Conservation (phyloP, 23 tunicate genomes). For the Ascidia mentula region DNA sequence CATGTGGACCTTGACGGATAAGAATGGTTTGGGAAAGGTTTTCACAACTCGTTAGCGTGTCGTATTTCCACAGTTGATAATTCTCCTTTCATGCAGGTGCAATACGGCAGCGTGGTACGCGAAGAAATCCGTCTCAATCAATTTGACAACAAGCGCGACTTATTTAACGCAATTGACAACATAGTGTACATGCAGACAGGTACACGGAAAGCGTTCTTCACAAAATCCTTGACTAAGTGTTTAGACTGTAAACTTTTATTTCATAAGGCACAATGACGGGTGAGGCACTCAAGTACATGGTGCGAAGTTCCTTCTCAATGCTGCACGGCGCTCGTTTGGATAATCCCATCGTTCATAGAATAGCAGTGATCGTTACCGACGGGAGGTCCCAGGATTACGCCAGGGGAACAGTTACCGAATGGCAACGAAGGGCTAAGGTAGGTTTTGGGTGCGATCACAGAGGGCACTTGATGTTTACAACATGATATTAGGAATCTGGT, state of each 20-base stretch:
- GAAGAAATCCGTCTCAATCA: conserved; percentile 62
- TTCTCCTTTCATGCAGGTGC: conserved; percentile 72
- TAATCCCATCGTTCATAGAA: conserved; percentile 41
- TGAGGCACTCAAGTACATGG: conserved; percentile 58
- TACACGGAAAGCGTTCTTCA: conserved; percentile 12
- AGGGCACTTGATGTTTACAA: neutral
- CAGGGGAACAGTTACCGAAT: conserved; percentile 54
- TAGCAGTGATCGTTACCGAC: conserved; percentile 85
- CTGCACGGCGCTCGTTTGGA: conserved; percentile 48
- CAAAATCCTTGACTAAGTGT: too few relatives aligned
- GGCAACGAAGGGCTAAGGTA: conserved; percentile 76
- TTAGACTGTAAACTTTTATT: neutral
- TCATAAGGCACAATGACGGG: conserved; percentile 87
- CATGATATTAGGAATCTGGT: conserved; percentile 30
- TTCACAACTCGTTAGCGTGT: too few relatives aligned
- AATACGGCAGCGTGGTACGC: conserved; percentile 58
- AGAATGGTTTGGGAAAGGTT: too few relatives aligned
- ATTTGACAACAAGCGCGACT: conserved; percentile 32
- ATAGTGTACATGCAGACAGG: conserved; percentile 73
- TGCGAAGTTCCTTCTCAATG: conserved; percentile 31
- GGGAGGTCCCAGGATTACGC: conserved; percentile 81
- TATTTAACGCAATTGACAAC: conserved; percentile 52
- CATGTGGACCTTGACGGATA: too few relatives aligned
- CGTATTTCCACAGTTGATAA: too few relatives aligned
- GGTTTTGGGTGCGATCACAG: neutral